Conservation (phyloP, 2,797 vertebrate species). For the Arctocebus calabarensis region DNA sequence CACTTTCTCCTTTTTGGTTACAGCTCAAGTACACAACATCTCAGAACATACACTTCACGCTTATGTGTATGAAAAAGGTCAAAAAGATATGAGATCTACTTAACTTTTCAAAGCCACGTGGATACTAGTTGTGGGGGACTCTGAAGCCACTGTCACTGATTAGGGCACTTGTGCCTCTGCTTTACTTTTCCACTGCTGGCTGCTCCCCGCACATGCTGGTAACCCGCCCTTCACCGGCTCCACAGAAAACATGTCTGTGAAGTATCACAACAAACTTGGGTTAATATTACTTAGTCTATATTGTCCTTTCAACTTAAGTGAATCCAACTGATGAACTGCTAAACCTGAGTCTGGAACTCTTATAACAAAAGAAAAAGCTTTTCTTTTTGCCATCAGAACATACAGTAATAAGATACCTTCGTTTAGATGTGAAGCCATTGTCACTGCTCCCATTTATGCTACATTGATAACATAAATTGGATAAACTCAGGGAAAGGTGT, state of each 20-base stretch:
- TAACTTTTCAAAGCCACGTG: background rate
- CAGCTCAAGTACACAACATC: slow-evolving; percentile 14
- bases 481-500: background rate
- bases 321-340: background rate
- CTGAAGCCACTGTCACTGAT: slow-evolving; percentile 49
- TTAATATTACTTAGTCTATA: background rate
- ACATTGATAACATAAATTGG: background rate
- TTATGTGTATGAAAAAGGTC: slow-evolving; percentile 32
- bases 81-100: background rate
- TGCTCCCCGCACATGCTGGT: slow-evolving; percentile 47
- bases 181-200: slow-evolving; percentile 59
- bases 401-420: background rate
- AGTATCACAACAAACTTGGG: background rate
- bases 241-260: slow-evolving; percentile 13
- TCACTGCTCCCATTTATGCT: background rate
- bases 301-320: background rate
- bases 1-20: background rate
- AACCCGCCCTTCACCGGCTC: slow-evolving; percentile 30
- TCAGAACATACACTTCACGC: background rate
- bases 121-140: background rate
- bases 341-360: slow-evolving; percentile 21
- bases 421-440: background rate
- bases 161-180: slow-evolving; percentile 53
- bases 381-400: background rate
- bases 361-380: slow-evolving; percentile 2